phyloP scores from a whole-genome alignment of 1,140 invertebrate genomes.

The Drosophila murphyi region DNA sequence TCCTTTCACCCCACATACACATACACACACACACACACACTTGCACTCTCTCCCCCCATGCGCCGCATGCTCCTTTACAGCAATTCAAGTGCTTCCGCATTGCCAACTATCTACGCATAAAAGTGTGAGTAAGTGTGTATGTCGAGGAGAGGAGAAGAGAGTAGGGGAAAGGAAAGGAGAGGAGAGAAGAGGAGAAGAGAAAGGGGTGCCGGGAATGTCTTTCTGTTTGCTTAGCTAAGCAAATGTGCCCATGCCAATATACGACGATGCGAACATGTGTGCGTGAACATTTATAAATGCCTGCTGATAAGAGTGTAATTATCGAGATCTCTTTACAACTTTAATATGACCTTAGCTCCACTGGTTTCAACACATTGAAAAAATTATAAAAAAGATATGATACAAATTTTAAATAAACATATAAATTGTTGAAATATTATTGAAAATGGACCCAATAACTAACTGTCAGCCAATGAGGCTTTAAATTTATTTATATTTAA shows the following conservation, averaged over 20 bases:
- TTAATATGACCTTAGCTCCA: too few relatives aligned
- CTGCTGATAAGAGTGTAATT: conserved; percentile 32
- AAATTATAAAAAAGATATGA: background rate
- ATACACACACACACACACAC: background rate
- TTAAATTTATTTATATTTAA: too few relatives aligned
- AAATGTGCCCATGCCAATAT: conserved; percentile 52
- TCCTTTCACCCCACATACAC: background rate
- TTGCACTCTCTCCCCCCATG: too few relatives aligned
- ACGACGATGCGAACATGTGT: conserved; percentile 8
- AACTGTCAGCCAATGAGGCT: too few relatives aligned
- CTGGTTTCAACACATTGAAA: too few relatives aligned
- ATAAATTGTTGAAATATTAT: too few relatives aligned
- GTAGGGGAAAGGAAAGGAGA: background rate
- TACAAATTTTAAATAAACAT: background rate
- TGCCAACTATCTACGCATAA: conserved; percentile 21
- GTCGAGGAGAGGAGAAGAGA: background rate
- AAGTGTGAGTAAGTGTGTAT: conserved; percentile 13
- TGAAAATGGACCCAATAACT: too few relatives aligned
- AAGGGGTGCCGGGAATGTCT: conserved; percentile 18
- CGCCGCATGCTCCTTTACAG: background rate
- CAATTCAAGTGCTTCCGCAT: conserved; percentile 59
- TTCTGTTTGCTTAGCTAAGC: conserved; percentile 40
- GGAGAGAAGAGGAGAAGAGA: too few relatives aligned
- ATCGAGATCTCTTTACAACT: background rate
- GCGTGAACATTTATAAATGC: conserved; percentile 29